These are phyloP conservation scores for Lamellibrachia columna DNA, from an alignment of 2,888 invertebrate genomes.

Conservation along the genomic window DNA sequence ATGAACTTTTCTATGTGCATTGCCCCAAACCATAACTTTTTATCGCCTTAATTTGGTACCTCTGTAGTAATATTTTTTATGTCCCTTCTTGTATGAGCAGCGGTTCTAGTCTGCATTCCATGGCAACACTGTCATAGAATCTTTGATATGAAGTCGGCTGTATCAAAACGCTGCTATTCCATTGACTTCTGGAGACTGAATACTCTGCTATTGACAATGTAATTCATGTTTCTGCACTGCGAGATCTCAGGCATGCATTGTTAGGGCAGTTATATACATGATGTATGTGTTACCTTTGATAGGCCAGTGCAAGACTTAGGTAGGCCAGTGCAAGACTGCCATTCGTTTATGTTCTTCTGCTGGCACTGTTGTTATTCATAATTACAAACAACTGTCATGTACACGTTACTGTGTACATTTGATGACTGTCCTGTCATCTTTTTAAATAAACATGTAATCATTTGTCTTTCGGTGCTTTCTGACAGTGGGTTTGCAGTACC, in stretches of 20 bases:
- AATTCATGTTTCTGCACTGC: not conserved
- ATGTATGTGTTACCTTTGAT: not conserved
- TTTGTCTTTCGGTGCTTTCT: not conserved
- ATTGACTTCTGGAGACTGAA: not conserved
- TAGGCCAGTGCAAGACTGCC: not conserved
- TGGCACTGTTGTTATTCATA: not conserved
- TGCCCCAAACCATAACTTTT: too few relatives aligned
- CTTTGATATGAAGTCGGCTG: not conserved
- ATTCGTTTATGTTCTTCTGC: not conserved
- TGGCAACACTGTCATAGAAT: not conserved
- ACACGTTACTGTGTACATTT: not conserved
- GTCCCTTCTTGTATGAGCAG: not conserved
- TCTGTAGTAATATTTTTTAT: not conserved
- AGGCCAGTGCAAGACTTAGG: not conserved
- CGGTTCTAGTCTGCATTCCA: not conserved
- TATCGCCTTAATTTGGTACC: not conserved
- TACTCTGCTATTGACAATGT: conserved; percentile 6
- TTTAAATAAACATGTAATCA: not conserved
- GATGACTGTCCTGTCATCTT: not conserved
- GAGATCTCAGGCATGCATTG: not conserved
- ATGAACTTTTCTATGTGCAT: too few relatives aligned
- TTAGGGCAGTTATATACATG: not conserved
- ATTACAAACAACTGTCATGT: not conserved
- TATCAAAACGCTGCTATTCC: not conserved
- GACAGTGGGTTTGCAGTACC: not conserved